A percentile compares a stretch with the other conserved stretches of the same genome.
Evolutionary conservation across 2,113 vertebrate genomes (phyloP).

Genomic region (Percopsis transmontana): DNA sequence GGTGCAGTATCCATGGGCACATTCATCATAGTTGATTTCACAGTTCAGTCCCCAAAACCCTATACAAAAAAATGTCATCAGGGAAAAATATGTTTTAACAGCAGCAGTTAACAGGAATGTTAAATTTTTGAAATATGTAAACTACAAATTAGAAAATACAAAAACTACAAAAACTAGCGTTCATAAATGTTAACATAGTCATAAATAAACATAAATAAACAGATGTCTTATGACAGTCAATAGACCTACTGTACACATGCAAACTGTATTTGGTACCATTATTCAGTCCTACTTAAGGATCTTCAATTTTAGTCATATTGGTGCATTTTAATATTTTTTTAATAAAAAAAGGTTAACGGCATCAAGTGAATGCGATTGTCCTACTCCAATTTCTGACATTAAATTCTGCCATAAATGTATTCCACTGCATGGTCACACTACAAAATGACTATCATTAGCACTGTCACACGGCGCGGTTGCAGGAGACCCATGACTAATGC

Average conservation of each 20-base stretch:
- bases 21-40: slow-evolving; percentile 82
- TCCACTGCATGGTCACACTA: slow-evolving; percentile 83
- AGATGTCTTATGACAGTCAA: no score
- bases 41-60: slow-evolving; percentile 74
- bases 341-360: slow-evolving; percentile 55
- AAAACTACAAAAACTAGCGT: no score
- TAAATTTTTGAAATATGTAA: no score
- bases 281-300: not conserved
- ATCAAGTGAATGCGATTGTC: slow-evolving; percentile 66
- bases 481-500: slow-evolving; percentile 90
- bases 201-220: no score
- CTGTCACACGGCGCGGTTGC: slow-evolving; percentile 83
- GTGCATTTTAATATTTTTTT: slow-evolving; percentile 44
- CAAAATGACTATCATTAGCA: slow-evolving; percentile 93
- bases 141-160: no score
- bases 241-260: not conserved
- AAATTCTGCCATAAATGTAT: slow-evolving; percentile 82
- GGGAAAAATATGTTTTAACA: slow-evolving; percentile 31
- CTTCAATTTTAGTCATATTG: slow-evolving; percentile 32
- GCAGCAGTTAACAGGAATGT: not conserved
- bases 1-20: slow-evolving; percentile 72
- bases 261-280: not conserved
- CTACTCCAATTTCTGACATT: slow-evolving; percentile 79
- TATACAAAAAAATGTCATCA: slow-evolving; percentile 50
- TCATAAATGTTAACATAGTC: no score